These are phyloP conservation scores for Melinaea marsaeus DNA, from an alignment of 2,888 invertebrate species.

Conservation along the genomic window DNA sequence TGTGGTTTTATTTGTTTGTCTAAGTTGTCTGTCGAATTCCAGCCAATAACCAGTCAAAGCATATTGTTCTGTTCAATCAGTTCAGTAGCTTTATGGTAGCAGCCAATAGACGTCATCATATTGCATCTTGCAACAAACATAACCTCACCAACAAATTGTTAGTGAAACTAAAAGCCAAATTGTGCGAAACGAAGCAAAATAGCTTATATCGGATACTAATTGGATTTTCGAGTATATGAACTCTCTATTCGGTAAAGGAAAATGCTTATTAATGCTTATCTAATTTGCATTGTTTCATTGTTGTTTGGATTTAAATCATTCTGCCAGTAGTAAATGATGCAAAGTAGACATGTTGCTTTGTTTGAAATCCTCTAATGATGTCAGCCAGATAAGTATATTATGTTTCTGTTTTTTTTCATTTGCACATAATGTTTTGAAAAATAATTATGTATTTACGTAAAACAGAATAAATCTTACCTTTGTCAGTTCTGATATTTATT, in stretches of 20 bases:
- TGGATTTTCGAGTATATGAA: conserved; percentile 21
- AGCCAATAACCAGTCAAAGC: neutral
- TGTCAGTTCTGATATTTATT: no score
- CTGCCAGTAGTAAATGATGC: conserved; percentile 1
- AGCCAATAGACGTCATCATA: conserved; percentile 1
- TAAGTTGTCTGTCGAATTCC: no score
- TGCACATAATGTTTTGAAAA: no score
- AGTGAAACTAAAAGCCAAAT: conserved; percentile 21
- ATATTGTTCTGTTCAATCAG: neutral
- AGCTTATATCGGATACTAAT: conserved; percentile 24
- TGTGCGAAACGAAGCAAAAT: conserved; percentile 28
- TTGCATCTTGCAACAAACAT: conserved; percentile 26
- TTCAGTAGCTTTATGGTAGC: neutral
- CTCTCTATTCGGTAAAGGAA: conserved; percentile 17
- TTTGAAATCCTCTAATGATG: neutral
- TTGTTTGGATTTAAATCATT: conserved; percentile 14
- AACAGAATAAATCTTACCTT: no score
- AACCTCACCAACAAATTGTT: conserved; percentile 32
- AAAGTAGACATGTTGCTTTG: neutral
- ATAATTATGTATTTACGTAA: no score
- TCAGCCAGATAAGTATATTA: no score
- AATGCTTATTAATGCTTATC: conserved; percentile 12
- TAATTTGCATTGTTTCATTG: conserved; percentile 10
- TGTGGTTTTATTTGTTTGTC: no score
- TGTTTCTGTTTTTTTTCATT: no score